These are phyloP conservation scores for Dipus sagitta DNA, from an alignment of 2,797 vertebrate species.

Conservation along the genomic window DNA sequence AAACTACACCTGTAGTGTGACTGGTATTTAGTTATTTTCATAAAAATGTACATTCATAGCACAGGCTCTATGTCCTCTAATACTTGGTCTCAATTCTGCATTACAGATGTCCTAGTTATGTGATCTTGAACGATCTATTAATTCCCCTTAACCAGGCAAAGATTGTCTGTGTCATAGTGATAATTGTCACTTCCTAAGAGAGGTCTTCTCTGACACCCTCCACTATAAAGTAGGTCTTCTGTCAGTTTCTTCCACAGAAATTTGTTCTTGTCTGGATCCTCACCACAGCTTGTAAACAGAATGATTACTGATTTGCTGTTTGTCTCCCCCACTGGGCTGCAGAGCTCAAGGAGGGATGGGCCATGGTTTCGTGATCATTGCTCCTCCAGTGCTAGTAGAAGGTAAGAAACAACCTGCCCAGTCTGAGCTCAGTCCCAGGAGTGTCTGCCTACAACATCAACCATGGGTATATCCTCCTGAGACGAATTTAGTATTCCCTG, in stretches of 20 bases:
- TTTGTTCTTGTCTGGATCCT: not conserved
- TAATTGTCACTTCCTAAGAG: not conserved
- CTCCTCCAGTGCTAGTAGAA: not conserved
- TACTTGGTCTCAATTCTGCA: not conserved
- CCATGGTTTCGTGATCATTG: not conserved
- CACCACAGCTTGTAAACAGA: conserved; percentile 31
- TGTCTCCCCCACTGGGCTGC: not conserved
- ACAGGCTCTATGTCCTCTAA: not conserved
- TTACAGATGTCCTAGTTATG: not conserved
- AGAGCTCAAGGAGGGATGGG: not conserved
- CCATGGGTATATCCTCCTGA: not conserved
- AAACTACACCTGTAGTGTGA: not conserved
- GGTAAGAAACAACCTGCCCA: not conserved
- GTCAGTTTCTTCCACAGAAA: not conserved
- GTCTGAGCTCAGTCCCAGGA: not conserved
- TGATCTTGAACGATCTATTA: not conserved
- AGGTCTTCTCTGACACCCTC: not conserved
- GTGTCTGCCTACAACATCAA: not conserved
- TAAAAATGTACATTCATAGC: conserved; percentile 3
- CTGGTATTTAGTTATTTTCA: conserved; percentile 30
- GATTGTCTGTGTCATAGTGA: not conserved
- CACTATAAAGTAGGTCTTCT: not conserved
- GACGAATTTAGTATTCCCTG: not conserved
- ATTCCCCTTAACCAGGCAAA: not conserved
- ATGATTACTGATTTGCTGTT: not conserved